Evolutionary conservation across 2,888 invertebrate genomes (phyloP), one percentile per base, ranked within the genome.

Genomic region (Dinocampus coccinellae): DNA sequence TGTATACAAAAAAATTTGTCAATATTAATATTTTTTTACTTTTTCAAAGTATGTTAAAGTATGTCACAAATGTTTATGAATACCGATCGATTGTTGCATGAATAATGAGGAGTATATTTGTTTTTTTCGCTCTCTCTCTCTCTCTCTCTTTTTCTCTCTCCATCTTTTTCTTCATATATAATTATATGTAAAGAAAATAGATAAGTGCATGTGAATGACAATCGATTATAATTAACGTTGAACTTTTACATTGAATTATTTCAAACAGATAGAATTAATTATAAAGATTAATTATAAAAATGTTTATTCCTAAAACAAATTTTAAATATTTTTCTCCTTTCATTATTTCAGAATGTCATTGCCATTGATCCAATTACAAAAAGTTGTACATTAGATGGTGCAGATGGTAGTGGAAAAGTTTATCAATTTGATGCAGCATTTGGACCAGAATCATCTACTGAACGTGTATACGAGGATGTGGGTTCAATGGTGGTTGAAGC

Each of bases 401-500:
- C 78, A 9, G 67, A 70, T 3, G 78, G 82, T 62, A 75, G 74
- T 26, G 86, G 85, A 52, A 85, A 87, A 74, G 80, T 84, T 10
- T 87, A 84, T 69, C 87, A 87, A 22, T 97, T 95, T 88, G 97
- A 97, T 87, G 95, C 95, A 34, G 92, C 94, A 0, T 97, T 96
- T 85, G 92, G 91, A 78, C 90, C 90, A 57, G 91, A 93, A 69
- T 92, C 94, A 0, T 92, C 91, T n/a, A 96, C 96, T 0, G 96
- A 96, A 85, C 90, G 90, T 55, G 93, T 97, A 42, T 97, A 97
- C 90, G 95, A 94, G 84, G 95, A 97, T 82, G 95, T 96, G 73
- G 87, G 87, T 3, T 87, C 87, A 1, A 85, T 87, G n/a, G 79
- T 87, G 24, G 87, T 86, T 16, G 87, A 93, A 90, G 95, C 95